Conservation (phyloP, 2,113 vertebrate genomes). For the Prochilodus magdalenae region DNA sequence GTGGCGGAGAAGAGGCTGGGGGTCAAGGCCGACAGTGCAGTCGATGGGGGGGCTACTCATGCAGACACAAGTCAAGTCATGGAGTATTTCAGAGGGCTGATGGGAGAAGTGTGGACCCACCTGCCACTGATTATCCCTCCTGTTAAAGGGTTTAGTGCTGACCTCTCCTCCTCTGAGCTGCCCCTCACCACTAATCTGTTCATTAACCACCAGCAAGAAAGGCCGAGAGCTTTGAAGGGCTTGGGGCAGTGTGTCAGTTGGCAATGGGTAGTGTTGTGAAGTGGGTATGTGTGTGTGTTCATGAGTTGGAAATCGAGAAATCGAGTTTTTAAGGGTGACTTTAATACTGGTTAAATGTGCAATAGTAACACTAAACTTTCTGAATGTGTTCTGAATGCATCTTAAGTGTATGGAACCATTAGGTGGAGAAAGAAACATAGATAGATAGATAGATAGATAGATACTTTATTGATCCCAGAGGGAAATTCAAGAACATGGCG, state of each 20-base stretch:
- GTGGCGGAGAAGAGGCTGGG: conserved; percentile 52
- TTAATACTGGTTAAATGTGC: not conserved
- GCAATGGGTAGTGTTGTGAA: conserved; percentile 16
- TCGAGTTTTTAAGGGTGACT: not conserved
- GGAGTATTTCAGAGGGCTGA: conserved; percentile 69
- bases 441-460: too few species aligned
- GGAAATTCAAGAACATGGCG: too few species aligned
- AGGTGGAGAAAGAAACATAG: too few species aligned
- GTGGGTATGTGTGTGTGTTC: conserved; percentile 54
- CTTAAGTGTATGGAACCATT: not conserved
- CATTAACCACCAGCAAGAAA: conserved; percentile 81
- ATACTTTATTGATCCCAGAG: too few species aligned
- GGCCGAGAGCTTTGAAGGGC: conserved; percentile 68
- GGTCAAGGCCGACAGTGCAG: conserved; percentile 61
- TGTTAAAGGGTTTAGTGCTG: conserved; percentile 78
- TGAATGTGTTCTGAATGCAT: not conserved
- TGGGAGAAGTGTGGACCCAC: conserved; percentile 79
- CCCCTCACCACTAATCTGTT: conserved; percentile 82
- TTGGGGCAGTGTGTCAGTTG: conserved; percentile 10
- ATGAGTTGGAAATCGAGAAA: conserved; percentile 45
- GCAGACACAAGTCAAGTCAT: conserved; percentile 72
- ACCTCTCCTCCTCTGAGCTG: conserved; percentile 84
- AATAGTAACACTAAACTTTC: too few species aligned
- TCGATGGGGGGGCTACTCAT: conserved; percentile 49
- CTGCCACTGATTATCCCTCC: conserved; percentile 76